A percentile compares a stretch with the other conserved stretches of the same genome.
These are phyloP conservation scores for Osedax frankpressi DNA, from an alignment of 2,888 invertebrate species.

Conservation along the genomic window DNA sequence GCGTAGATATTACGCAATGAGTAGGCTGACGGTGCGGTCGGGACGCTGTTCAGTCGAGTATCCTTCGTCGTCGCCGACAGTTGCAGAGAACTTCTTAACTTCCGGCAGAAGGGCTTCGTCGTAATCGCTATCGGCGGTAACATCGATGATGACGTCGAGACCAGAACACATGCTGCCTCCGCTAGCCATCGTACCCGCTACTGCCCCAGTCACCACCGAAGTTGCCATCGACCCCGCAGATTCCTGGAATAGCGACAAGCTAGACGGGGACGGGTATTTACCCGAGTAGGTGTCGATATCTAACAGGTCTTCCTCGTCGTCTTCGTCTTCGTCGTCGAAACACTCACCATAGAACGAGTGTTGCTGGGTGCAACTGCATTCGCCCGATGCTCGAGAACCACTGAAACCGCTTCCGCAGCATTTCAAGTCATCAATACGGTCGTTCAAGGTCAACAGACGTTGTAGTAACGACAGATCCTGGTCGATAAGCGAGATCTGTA, in stretches of 20 bases:
- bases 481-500: slow-evolving; percentile 38
- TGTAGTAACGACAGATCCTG: slow-evolving; percentile 40
- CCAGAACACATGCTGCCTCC: neutral
- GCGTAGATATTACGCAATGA: no score
- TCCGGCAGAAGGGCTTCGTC: neutral
- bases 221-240: neutral
- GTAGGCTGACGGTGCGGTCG: no score
- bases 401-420: slow-evolving; percentile 30
- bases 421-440: slow-evolving; percentile 40
- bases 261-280: slow-evolving; percentile 26
- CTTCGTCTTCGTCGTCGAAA: slow-evolving; percentile 3
- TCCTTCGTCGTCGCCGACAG: neutral
- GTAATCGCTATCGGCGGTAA: neutral
- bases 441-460: slow-evolving; percentile 39
- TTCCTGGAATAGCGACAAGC: slow-evolving; percentile 21
- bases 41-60: neutral
- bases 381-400: neutral
- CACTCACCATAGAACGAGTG: slow-evolving; percentile 10
- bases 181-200: neutral
- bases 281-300: neutral
- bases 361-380: neutral
- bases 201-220: neutral
- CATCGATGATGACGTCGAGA: neutral
- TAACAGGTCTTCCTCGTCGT: neutral
- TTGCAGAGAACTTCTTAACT: neutral